A percentile compares a stretch with the other conserved stretches of the same genome.
These are phyloP conservation scores for Andrena marginata DNA, from an alignment of 2,888 invertebrate genomes.

Conservation along the genomic window DNA sequence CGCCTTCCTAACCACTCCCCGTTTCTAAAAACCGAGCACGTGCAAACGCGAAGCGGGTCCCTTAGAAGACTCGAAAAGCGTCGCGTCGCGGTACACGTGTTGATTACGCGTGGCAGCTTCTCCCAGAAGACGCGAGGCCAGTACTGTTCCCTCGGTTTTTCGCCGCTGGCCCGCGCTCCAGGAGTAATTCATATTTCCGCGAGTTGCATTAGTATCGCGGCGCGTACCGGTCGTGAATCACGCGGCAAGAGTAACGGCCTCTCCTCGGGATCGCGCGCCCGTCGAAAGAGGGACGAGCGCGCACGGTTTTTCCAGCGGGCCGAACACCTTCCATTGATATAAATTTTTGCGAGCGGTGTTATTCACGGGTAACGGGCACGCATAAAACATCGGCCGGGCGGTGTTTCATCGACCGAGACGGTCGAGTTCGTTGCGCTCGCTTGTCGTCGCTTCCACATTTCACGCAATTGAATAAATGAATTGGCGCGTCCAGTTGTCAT, in stretches of 20 bases:
- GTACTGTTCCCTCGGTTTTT: not conserved
- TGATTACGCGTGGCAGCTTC: not conserved
- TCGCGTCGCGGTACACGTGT: not conserved
- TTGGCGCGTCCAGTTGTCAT: conserved; percentile 67
- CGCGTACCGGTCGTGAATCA: conserved; percentile 21
- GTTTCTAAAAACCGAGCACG: not conserved
- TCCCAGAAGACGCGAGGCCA: not conserved
- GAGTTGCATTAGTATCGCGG: conserved; percentile 19
- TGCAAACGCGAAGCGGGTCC: not conserved
- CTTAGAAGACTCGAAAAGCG: not conserved
- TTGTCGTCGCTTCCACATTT: conserved; percentile 70
- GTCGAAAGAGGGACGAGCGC: conserved; percentile 1
- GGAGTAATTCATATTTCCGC: conserved; percentile 6
- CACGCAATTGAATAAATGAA: conserved; percentile 79
- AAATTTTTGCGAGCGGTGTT: conserved; percentile 26
- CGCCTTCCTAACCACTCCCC: conserved; percentile 11
- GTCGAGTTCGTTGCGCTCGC: conserved; percentile 64
- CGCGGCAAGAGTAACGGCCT: conserved; percentile 31
- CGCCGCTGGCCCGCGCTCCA: not conserved
- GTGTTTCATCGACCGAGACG: conserved; percentile 31
- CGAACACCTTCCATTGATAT: conserved; percentile 16
- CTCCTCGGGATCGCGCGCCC: not conserved
- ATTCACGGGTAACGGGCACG: conserved; percentile 46
- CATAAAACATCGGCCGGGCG: conserved; percentile 32
- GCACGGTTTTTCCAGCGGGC: conserved; percentile 4